Base-by-base conservation (phyloP, 2,888 invertebrate genomes). In the Caenorhabditis afra region DNA sequence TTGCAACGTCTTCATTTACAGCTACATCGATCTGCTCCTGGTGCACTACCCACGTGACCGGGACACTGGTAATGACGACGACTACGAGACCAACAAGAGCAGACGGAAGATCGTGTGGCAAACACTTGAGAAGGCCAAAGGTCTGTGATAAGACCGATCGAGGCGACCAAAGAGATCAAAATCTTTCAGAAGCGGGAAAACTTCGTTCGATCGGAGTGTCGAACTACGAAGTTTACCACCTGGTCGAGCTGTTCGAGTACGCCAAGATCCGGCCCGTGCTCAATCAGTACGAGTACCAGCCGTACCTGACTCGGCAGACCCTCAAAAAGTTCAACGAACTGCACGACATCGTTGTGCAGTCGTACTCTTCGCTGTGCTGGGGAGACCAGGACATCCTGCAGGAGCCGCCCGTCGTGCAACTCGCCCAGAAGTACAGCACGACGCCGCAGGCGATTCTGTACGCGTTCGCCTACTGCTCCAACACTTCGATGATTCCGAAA, bases 141-240 rank as follows among this genome's bases (percentile, higher is more conserved):
- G 87, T 78, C 85, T 90, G 86, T 64, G 37, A 59, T 22, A 14
- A 49, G 14, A 22, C 14, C 58, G n/a, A 29, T 11, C 64, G 50
- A 62, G 22, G 12, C 55, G 50, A n/a, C 35, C 37, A 74, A 37
- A 44, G 3, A 23, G 41, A 44, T 39, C 49, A 11, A 41, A 3
- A 41, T 29, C 12, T 7, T 75, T 53, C 71, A 82, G 83, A 87
- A 81, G 44, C 68, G 89, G 91, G 94, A 18, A 90, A 47, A 86
- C 79, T 93, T 16, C 91, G 92, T 86, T 93, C 94, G 3, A 94
- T 95, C 83, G 95, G 95, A 0, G 95, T 95, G 0, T 94, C 95
- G 0, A 95, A 95, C 91, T 95, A 94, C 87, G 94, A 93, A 1
- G 91, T 93, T 0, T 91, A 91, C 50, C 95, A 95, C 91, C 90